A percentile compares a stretch with the other conserved stretches of the same genome.
Evolutionary conservation across 1,140 invertebrate genomes (phyloP).

Genomic region (Anastrepha ludens): DNA sequence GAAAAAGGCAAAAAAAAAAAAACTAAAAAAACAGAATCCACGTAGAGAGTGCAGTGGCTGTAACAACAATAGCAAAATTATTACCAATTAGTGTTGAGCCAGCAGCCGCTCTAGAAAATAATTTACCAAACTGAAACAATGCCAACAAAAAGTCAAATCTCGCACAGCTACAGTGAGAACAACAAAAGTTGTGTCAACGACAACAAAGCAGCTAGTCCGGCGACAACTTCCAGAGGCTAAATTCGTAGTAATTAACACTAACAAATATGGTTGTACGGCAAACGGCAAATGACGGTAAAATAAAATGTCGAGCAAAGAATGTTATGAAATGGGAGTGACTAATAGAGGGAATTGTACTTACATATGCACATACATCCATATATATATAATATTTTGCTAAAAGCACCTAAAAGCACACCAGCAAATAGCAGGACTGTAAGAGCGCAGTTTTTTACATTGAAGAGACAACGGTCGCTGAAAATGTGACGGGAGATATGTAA

Average conservation of each 20-base stretch:
- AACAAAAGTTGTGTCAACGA: constrained; percentile 11
- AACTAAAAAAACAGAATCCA: neutral
- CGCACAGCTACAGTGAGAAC: neutral
- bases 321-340: neutral
- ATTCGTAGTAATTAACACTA: constrained; percentile 1
- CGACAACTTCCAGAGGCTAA: constrained; percentile 12
- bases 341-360: neutral
- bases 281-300: neutral
- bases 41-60: neutral
- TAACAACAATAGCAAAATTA: neutral
- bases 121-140: constrained; percentile 18
- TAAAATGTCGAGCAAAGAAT: neutral
- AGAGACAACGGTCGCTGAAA: neutral
- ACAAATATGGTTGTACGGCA: neutral
- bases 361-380: too few relatives aligned
- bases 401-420: constrained; percentile 11
- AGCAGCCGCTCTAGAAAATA: neutral
- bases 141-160: neutral
- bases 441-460: neutral
- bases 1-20: neutral
- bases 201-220: constrained; percentile 11
- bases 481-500: neutral
- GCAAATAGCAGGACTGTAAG: neutral
- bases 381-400: neutral
- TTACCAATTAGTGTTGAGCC: constrained; percentile 38